These are phyloP conservation scores for Caenorhabditis afra DNA, from an alignment of 2,888 invertebrate species.

Conservation along the genomic window DNA sequence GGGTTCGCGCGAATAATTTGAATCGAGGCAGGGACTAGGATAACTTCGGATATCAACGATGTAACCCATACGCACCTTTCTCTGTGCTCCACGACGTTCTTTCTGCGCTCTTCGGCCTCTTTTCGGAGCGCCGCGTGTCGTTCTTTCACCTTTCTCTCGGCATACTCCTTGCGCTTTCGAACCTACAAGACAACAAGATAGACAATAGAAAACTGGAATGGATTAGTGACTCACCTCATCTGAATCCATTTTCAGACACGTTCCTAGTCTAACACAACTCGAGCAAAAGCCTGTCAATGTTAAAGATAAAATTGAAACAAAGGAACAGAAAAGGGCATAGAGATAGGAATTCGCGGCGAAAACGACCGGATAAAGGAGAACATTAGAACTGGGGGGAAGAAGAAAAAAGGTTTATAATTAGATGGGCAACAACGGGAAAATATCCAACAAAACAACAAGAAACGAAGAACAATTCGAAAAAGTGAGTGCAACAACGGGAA, in stretches of 20 bases:
- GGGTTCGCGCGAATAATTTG: neutral
- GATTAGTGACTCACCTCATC: constrained; percentile 33
- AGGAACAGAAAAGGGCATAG: neutral
- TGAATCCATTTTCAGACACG: constrained; percentile 40
- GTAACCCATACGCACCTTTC: constrained; percentile 40
- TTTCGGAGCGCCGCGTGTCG: constrained; percentile 60
- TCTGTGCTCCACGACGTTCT: constrained; percentile 42
- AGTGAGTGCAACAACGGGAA: constrained; percentile 28
- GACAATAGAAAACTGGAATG: neutral
- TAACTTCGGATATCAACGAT: too few relatives aligned
- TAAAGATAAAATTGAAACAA: neutral
- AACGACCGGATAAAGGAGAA: constrained; percentile 29
- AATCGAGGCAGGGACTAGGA: too few relatives aligned
- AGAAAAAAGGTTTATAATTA: constrained; percentile 33
- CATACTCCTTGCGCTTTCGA: constrained; percentile 67
- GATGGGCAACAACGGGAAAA: constrained; percentile 22
- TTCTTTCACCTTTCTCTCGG: constrained; percentile 65
- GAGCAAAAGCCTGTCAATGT: constrained; percentile 26
- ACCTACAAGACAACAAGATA: constrained; percentile 54
- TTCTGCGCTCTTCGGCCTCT: constrained; percentile 58
- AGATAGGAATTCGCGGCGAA: constrained; percentile 4
- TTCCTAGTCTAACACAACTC: constrained; percentile 48
- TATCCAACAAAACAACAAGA: constrained; percentile 20
- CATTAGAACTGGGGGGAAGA: neutral
- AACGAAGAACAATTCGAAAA: constrained; percentile 17